A percentile compares a stretch with the other conserved stretches of the same genome.
Evolutionary conservation across 2,113 vertebrate genomes (phyloP).

Genomic region (Oncorhynchus gorbuscha): DNA sequence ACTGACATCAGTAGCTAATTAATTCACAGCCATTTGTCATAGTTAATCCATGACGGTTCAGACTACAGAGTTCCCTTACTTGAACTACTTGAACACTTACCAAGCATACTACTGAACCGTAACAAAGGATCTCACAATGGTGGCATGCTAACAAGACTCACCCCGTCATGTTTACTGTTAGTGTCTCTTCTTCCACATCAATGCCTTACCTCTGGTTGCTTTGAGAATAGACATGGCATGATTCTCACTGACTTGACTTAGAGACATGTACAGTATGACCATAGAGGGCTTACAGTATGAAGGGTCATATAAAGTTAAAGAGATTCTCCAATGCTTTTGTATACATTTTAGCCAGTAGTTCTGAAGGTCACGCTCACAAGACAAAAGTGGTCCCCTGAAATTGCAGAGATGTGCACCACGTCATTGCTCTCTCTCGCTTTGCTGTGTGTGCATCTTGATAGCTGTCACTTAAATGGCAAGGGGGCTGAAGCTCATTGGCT

Average conservation of each 20-base stretch:
- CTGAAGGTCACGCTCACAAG: too few species aligned
- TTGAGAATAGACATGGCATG: constrained; percentile 32
- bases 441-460: too few species aligned
- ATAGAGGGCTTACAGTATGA: constrained; percentile 7
- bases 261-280: constrained; percentile 8
- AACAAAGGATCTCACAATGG: constrained; percentile 21
- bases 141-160: constrained; percentile 7
- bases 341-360: neutral
- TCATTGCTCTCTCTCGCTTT: too few species aligned
- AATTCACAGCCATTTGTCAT: neutral
- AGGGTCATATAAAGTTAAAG: neutral
- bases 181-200: constrained; percentile 13
- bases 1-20: neutral
- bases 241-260: constrained; percentile 35
- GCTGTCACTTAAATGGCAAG: too few species aligned
- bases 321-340: too few species aligned
- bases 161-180: neutral
- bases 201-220: constrained; percentile 52
- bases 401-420: too few species aligned
- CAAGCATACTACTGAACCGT: constrained; percentile 6
- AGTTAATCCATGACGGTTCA: neutral
- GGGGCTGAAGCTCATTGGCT: too few species aligned
- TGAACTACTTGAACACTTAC: constrained; percentile 32
- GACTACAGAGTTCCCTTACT: neutral
- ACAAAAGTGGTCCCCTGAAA: too few species aligned